Percentiles rank a stretch among this genome's conserved stretches.
Evolutionary conservation across 2,888 invertebrate genomes (phyloP).

Genomic region (Abrostola tripartita): DNA sequence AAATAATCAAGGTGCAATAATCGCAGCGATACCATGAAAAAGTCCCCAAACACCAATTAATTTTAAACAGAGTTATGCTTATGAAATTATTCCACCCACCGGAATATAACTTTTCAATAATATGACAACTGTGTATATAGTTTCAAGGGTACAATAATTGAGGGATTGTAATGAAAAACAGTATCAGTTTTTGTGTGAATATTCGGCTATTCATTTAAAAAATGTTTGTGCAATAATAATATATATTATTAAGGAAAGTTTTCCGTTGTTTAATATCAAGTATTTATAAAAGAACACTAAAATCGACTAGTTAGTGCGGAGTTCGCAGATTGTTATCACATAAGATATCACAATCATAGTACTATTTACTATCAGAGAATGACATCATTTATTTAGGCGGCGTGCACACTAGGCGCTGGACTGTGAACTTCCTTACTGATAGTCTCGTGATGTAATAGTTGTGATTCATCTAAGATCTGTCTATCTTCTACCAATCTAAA

Average conservation of each 20-base stretch:
- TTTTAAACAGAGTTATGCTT: not conserved
- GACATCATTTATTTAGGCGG: constrained; percentile 56
- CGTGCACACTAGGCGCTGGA: constrained; percentile 38
- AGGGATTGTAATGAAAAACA: constrained; percentile 11
- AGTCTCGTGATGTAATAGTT: constrained; percentile 23
- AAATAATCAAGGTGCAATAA: not conserved
- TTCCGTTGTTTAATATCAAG: not conserved
- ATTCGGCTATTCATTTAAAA: not conserved
- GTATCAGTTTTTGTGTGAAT: not conserved
- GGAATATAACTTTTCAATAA: constrained; percentile 16
- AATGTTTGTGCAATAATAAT: too few relatives aligned
- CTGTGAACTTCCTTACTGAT: constrained; percentile 32
- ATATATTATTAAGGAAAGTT: not conserved
- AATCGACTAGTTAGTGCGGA: constrained; percentile 11
- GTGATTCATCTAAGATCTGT: constrained; percentile 20
- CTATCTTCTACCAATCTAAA: not conserved
- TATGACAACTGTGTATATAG: constrained; percentile 49
- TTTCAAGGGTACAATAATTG: constrained; percentile 37
- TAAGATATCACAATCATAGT: constrained; percentile 51
- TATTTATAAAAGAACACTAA: constrained; percentile 3
- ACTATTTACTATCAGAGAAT: constrained; percentile 51
- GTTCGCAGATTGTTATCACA: constrained; percentile 54
- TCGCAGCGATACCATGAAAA: not conserved
- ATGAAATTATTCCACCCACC: constrained; percentile 10
- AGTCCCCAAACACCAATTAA: not conserved